Base-by-base conservation (phyloP, 64 coral and sea anemone genomes). In the Porites australiensis region DNA sequence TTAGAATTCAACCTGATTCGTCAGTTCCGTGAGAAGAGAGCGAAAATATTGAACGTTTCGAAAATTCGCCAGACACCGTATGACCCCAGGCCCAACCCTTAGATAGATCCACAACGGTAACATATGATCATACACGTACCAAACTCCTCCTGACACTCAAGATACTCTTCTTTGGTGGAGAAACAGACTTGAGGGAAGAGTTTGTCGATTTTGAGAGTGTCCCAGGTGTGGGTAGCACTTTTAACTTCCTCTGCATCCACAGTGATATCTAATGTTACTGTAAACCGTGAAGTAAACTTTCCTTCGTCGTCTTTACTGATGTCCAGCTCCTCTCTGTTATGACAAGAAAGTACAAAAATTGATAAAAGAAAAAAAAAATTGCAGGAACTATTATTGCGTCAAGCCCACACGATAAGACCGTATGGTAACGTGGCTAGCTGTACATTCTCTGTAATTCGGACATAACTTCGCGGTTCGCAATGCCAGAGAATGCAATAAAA, bases 101-200 rank as follows among this genome's bases (percentile, higher is more conserved):
- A 37, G 27, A 37, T 37, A 37, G 27, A 37, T 37, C 27, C 27
- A 37, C 27, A 37, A 37, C 27, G 0, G 27, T 37, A 37, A 37
- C 27, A 0, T 37, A 37, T 37, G 27, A 37, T 37, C 44, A 57
- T 73, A 1, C 18, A 77, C 91, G 55, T 79, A 99, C 98, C 98
- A 92, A 99, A 99, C 59, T 99, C 98, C 13, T 99, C 98, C 77
- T 99, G 98, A 61, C 98, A 99, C 85, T 99, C 94, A 12, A 99
- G 70, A 61, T 88, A 99, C 50, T 99, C 98, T 54, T 99, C 98
- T 16, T 93, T 96, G 4, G 91, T 96, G 13, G 98, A 91, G 57
- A 99, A 99, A 53, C 94, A 99, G 11, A 99, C 81, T 54, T 93
- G 89, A 44, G 94, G 94, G 7, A 87, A 75, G 3, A 93, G 87